Evolutionary conservation across 2,888 invertebrate genomes (phyloP).

Genomic region (Eilema sororculum): DNA sequence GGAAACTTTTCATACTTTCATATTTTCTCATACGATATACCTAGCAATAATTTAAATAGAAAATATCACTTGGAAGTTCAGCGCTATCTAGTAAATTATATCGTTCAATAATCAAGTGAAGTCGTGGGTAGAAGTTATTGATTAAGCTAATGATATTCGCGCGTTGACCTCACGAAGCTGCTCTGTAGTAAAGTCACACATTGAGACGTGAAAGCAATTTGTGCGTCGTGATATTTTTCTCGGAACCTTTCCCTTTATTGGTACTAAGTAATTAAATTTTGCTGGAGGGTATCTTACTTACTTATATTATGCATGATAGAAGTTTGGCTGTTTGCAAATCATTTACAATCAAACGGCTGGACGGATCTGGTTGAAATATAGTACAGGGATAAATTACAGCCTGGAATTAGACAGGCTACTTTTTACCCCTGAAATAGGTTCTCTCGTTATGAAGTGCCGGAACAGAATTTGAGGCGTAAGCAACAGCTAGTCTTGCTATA

Average conservation of each 20-base stretch:
- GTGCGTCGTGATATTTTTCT: conserved; percentile 54
- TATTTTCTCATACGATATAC: no score
- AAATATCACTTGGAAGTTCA: background rate
- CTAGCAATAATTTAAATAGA: background rate
- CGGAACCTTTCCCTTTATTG: conserved; percentile 34
- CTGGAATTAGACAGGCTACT: no score
- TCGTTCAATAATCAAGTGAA: background rate
- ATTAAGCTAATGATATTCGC: conserved; percentile 68
- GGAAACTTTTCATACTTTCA: no score
- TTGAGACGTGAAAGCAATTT: conserved; percentile 66
- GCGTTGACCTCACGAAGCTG: conserved; percentile 46
- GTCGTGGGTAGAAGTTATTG: conserved; percentile 19
- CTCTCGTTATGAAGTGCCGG: no score
- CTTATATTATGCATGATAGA: background rate
- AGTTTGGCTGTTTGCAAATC: background rate
- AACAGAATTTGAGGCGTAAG: no score
- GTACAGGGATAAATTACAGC: no score
- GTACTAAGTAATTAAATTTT: conserved; percentile 30
- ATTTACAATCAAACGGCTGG: no score
- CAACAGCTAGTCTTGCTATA: conserved; percentile 28
- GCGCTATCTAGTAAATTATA: background rate
- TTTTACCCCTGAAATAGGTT: no score
- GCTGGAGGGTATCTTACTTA: background rate
- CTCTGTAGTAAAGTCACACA: conserved; percentile 41
- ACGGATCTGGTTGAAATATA: no score